A percentile compares a stretch with the other conserved stretches of the same genome.
Conservation (phyloP, 2,113 vertebrate species). For the Mormyrus iriodes region DNA sequence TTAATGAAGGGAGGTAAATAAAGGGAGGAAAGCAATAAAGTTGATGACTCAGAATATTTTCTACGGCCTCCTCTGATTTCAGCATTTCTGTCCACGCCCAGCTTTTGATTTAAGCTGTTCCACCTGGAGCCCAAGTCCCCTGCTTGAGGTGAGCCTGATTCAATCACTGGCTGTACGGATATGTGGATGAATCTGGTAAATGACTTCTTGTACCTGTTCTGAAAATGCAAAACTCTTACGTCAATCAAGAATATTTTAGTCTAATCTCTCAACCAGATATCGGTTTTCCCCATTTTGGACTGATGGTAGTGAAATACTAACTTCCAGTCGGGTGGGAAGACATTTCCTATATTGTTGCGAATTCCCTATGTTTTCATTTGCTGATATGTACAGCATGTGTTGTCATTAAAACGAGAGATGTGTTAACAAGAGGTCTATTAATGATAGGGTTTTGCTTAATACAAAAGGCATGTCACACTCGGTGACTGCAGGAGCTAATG, state of each 20-base stretch:
- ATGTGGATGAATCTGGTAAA: not conserved
- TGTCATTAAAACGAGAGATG: not conserved
- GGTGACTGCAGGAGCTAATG: not conserved
- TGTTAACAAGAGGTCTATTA: not conserved
- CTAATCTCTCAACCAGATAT: not conserved
- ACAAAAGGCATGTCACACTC: not conserved
- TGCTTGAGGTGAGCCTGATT: not conserved
- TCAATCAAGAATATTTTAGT: not conserved
- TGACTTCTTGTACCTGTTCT: not conserved
- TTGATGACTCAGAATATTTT: not conserved
- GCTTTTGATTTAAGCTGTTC: not conserved
- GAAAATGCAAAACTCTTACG: not conserved
- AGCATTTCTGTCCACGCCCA: not conserved
- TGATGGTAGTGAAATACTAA: not conserved
- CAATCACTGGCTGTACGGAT: not conserved
- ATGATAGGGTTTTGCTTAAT: not conserved
- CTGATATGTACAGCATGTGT: not conserved
- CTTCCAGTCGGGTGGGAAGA: not conserved
- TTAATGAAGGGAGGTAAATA: conserved; percentile 2
- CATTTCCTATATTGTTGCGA: not conserved
- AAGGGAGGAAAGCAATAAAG: not conserved
- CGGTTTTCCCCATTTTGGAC: not conserved
- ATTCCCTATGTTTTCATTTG: not conserved
- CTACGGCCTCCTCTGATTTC: not conserved
- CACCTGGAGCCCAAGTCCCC: not conserved